Evolutionary conservation across 2,797 vertebrate genomes (phyloP), one percentile per base, ranked within the genome.

Genomic region (Spinus pinus): DNA sequence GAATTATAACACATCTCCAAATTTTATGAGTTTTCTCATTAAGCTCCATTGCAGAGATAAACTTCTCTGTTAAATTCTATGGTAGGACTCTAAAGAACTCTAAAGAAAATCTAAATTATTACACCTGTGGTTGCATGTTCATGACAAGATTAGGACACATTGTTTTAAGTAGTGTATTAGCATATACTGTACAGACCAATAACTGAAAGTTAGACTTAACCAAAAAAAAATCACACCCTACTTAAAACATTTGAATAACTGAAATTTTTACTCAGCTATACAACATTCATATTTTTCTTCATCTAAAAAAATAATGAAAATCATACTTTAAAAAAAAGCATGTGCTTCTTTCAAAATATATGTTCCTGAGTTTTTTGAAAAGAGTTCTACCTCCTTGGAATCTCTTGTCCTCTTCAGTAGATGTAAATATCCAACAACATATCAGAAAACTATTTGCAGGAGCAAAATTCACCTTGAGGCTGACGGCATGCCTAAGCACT

Each of bases 21-120:
- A 44, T 93, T 95, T 94, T 96, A 91, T 60, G 82, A 81, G 70
- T 93, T 88, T 86, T 46, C 80, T 91, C 82, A 93, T 96, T 95
- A 94, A 88, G 54, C 27, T 81, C 62, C 86, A 83, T 24, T 79
- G 54, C 56, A 84, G 87, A 93, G 47, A 94, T 91, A 89, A 94
- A 93, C 66, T 86, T 88, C 61, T 88, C 16, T 3, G 60, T 94
- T 94, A 96, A 88, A 91, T 70, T 95, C 87, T 90, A 70, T 53
- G 54, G 66, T 89, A 90, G 41, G 44, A 53, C 80, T 67, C 80
- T 66, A 94, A 90, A 83, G 85, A 93, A 86, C 80, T 67, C 73
- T 62, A 94, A 90, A 83, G 85, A 93, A 86, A 95, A 90, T 75
- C 89, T 70, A 49, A 94, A 66, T 86, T 88, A 90, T 90, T 44